These are phyloP conservation scores for Drosophila kanekoi DNA, from an alignment of 2,888 invertebrate genomes.

Conservation along the genomic window DNA sequence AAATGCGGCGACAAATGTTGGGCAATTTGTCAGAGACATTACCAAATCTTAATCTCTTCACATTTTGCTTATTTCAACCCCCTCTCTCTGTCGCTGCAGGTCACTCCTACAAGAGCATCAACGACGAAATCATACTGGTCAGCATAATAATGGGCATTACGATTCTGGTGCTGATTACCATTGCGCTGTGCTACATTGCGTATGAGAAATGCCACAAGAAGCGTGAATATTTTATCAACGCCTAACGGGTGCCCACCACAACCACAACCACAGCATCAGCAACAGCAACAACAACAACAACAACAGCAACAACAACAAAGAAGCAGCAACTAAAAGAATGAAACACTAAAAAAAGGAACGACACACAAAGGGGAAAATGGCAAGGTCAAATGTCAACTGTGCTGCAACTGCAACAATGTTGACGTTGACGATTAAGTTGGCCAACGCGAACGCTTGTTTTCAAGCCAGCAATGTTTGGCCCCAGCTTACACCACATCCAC, in stretches of 20 bases:
- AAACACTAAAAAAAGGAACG: neutral
- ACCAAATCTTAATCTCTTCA: constrained; percentile 31
- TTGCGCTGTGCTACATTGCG: constrained; percentile 92
- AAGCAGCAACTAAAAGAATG: neutral
- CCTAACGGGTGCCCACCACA: constrained; percentile 84
- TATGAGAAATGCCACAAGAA: constrained; percentile 90
- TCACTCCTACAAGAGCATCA: constrained; percentile 92
- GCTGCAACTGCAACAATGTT: constrained; percentile 69
- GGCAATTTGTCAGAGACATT: constrained; percentile 43
- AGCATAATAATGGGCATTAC: constrained; percentile 94
- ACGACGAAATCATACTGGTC: constrained; percentile 94
- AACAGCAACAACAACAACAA: constrained; percentile 6
- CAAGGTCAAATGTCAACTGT: constrained; percentile 71
- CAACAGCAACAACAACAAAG: constrained; percentile 8
- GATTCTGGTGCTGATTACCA: constrained; percentile 91
- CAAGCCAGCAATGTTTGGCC: constrained; percentile 28
- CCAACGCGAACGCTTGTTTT: constrained; percentile 27
- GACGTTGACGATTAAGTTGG: constrained; percentile 75
- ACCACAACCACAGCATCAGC: constrained; percentile 6
- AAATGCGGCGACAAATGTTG: constrained; percentile 21
- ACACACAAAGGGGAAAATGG: constrained; percentile 23
- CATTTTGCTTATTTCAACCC: constrained; percentile 10
- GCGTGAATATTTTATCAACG: constrained; percentile 89
- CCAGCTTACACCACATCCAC: constrained; percentile 24
- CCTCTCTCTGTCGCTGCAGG: constrained; percentile 86